Evolutionary conservation across 2,888 invertebrate genomes (phyloP).

Genomic region (Leptinotarsa peninsularis): DNA sequence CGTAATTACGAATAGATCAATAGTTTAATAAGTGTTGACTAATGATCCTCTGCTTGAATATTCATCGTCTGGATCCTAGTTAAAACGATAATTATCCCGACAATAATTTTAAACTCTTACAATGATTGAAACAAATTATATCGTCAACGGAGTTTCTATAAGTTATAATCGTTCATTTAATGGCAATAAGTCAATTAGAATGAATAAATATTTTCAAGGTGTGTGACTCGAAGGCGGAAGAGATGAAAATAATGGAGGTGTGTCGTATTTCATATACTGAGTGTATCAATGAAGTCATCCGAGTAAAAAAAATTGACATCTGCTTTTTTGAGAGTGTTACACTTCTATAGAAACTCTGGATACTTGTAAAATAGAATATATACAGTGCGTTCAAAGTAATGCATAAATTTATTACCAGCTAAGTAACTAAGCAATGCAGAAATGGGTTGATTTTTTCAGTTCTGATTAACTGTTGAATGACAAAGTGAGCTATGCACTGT

Average conservation of each 20-base stretch:
- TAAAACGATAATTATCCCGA: slow-evolving; percentile 2
- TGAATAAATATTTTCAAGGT: slow-evolving; percentile 15
- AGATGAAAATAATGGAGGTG: slow-evolving; percentile 8
- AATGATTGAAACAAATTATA: slow-evolving; percentile 17
- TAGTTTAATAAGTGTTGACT: slow-evolving; percentile 35
- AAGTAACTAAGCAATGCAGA: too few species aligned
- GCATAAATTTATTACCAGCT: too few species aligned
- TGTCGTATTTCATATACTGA: slow-evolving; percentile 1
- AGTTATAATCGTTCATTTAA: slow-evolving; percentile 16
- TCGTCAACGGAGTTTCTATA: slow-evolving; percentile 18
- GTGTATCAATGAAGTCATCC: neutral
- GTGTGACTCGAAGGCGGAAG: slow-evolving; percentile 10
- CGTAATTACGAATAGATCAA: slow-evolving; percentile 30
- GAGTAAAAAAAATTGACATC: neutral
- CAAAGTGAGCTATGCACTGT: too few species aligned
- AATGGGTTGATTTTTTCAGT: too few species aligned
- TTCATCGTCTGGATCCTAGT: slow-evolving; percentile 23
- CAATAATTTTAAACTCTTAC: slow-evolving; percentile 9
- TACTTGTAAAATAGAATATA: too few species aligned
- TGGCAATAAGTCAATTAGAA: slow-evolving; percentile 15
- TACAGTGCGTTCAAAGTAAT: too few species aligned
- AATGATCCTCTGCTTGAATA: slow-evolving; percentile 30
- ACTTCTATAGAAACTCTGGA: too few species aligned
- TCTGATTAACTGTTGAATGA: too few species aligned
- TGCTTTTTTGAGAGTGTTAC: neutral